Conservation (phyloP, 2,113 vertebrate species). For the Dermatemys mawii region DNA sequence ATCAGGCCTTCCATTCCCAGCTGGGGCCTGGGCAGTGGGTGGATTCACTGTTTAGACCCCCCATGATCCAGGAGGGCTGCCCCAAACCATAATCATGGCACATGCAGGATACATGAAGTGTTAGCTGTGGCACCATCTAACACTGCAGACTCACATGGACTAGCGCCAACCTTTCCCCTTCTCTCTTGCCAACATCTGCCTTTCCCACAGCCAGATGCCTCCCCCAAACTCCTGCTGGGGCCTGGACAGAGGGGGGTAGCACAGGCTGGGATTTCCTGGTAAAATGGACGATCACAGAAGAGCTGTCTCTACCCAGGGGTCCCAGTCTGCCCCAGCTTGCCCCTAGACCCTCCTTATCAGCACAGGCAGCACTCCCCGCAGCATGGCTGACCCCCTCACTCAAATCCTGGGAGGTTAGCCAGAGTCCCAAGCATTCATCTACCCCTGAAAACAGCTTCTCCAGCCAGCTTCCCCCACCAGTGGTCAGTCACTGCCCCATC, state of each 20-base stretch:
- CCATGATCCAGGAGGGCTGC: too few species aligned
- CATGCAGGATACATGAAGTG: too few species aligned
- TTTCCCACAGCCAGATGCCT: too few species aligned
- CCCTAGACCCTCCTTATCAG: background rate
- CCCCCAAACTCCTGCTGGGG: background rate
- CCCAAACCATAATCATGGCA: too few species aligned
- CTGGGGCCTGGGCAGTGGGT: too few species aligned
- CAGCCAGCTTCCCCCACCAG: too few species aligned
- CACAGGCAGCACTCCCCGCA: too few species aligned
- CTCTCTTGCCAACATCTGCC: background rate
- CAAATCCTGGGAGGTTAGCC: background rate
- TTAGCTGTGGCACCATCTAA: background rate
- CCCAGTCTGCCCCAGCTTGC: background rate
- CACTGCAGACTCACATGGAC: background rate
- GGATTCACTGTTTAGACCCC: too few species aligned
- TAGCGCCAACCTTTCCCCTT: background rate
- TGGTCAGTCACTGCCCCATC: too few species aligned
- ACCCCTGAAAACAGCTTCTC: too few species aligned
- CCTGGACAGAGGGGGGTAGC: background rate
- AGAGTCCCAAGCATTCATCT: background rate
- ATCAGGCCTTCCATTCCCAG: too few species aligned
- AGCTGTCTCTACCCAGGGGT: background rate
- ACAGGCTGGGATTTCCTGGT: too few species aligned
- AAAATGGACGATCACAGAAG: background rate
- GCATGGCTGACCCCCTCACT: background rate